These are phyloP conservation scores for Dendrocopos noguchii DNA, from an alignment of 2,113 vertebrate genomes.

Conservation along the genomic window DNA sequence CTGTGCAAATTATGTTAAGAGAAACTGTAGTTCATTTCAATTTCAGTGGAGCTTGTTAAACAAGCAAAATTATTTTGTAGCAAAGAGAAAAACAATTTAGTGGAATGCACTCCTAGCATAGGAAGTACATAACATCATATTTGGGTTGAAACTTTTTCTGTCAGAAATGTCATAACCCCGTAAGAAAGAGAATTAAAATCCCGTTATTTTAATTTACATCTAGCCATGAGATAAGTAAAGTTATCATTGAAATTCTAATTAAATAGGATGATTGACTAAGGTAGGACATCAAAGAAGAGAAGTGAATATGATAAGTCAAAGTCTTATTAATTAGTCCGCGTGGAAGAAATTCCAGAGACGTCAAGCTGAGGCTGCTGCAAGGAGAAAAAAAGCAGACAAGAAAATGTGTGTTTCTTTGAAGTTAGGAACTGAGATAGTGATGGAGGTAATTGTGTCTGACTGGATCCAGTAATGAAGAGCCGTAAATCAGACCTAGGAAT, in stretches of 20 bases:
- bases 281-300: conserved; percentile 89
- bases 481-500: conserved; percentile 83
- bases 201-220: conserved; percentile 86
- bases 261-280: conserved; percentile 87
- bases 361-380: conserved; percentile 86
- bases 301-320: conserved; percentile 86
- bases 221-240: conserved; percentile 85
- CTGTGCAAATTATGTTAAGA: conserved; percentile 43
- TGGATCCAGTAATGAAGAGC: conserved; percentile 91
- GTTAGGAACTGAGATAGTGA: conserved; percentile 83
- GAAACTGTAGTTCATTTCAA: conserved; percentile 64
- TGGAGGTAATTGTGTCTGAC: conserved; percentile 94
- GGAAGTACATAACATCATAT: conserved; percentile 73
- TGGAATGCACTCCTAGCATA: conserved; percentile 33
- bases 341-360: conserved; percentile 84
- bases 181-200: conserved; percentile 81
- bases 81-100: conserved; percentile 72
- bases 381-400: conserved; percentile 82
- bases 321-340: conserved; percentile 89
- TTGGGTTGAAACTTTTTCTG: conserved; percentile 81
- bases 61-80: conserved; percentile 72
- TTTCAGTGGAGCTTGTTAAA: conserved; percentile 66
- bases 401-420: conserved; percentile 92
- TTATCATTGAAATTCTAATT: conserved; percentile 90
- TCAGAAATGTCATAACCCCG: conserved; percentile 77